These are phyloP conservation scores for Thera britannica DNA, from an alignment of 2,888 invertebrate genomes.

Conservation along the genomic window DNA sequence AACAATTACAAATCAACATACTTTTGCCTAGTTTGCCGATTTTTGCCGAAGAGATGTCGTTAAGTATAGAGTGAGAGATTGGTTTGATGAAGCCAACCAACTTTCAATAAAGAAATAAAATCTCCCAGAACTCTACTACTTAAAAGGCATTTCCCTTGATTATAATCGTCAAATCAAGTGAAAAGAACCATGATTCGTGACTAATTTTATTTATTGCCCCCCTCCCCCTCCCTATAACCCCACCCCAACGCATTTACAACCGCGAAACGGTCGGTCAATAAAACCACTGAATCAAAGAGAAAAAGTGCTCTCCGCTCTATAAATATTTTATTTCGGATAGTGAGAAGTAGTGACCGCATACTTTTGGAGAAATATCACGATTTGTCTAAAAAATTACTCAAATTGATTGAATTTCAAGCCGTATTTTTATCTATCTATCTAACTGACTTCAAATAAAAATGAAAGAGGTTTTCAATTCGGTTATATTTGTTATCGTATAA, in stretches of 20 bases:
- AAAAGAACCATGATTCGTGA: slow-evolving; percentile 72
- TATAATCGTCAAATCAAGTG: slow-evolving; percentile 50
- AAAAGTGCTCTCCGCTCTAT: slow-evolving; percentile 81
- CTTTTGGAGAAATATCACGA: slow-evolving; percentile 4
- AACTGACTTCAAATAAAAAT: too few species aligned
- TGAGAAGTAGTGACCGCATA: slow-evolving; percentile 68
- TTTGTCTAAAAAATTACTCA: not conserved
- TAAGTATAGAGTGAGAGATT: too few species aligned
- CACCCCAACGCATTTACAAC: slow-evolving; percentile 74
- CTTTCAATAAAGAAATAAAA: too few species aligned
- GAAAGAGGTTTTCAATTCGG: too few species aligned
- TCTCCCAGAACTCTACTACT: not conserved
- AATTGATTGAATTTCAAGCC: too few species aligned
- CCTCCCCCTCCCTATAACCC: slow-evolving; percentile 24
- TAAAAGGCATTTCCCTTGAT: slow-evolving; percentile 7
- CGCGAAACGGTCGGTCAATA: slow-evolving; percentile 78
- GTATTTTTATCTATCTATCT: too few species aligned
- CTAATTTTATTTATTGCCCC: slow-evolving; percentile 77
- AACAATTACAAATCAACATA: too few species aligned
- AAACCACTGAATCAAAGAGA: slow-evolving; percentile 85
- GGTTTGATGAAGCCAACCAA: too few species aligned
- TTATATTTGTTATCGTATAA: too few species aligned
- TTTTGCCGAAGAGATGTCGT: too few species aligned
- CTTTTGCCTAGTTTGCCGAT: too few species aligned
- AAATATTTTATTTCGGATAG: slow-evolving; percentile 85